Evolutionary conservation across 2,113 vertebrate genomes (phyloP).

Genomic region (Notiomystis cincta): DNA sequence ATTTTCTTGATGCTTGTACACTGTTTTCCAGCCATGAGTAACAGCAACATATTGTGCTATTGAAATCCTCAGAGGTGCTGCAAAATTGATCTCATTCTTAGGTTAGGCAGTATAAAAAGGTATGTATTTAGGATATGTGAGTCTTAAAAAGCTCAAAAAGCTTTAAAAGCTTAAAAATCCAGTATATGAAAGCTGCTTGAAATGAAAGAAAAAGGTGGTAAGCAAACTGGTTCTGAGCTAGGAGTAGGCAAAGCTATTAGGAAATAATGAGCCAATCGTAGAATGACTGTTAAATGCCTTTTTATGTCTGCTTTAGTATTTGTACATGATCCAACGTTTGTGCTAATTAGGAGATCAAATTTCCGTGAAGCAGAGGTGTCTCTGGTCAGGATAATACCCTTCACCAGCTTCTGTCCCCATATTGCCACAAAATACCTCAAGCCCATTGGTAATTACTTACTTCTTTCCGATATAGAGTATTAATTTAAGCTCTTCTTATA

Average conservation of each 20-base stretch:
- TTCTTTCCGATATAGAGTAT: not conserved
- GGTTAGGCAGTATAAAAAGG: slow-evolving; percentile 1
- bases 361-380: not conserved
- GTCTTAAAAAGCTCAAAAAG: not conserved
- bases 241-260: not conserved
- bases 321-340: not conserved
- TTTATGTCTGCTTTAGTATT: not conserved
- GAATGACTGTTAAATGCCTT: not conserved
- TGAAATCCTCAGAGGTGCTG: not conserved
- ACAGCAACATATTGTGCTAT: not conserved
- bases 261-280: not conserved
- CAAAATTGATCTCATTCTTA: not conserved
- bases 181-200: not conserved
- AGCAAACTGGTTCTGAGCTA: not conserved
- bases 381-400: not conserved
- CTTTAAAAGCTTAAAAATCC: not conserved
- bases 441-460: not conserved
- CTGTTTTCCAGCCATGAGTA: not conserved
- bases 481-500: slow-evolving; percentile 46
- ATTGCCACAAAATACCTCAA: not conserved
- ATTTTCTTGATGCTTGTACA: not conserved
- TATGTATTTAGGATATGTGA: not conserved
- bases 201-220: not conserved
- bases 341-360: not conserved
- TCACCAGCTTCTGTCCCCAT: not conserved